Base-by-base conservation (phyloP, 2,113 vertebrate species). In the Poeciliopsis prolifica region DNA sequence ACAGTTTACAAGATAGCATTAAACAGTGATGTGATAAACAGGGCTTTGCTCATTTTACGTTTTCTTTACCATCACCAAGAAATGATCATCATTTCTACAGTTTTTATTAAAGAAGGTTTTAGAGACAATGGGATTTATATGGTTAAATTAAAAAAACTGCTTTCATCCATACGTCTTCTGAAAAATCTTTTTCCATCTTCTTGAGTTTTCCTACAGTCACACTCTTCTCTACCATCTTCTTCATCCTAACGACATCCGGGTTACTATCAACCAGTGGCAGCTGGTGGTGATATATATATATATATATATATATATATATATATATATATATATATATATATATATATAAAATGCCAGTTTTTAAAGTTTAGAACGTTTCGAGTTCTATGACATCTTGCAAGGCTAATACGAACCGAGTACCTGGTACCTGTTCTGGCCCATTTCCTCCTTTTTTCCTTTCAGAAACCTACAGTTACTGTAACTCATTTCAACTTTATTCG, bases 21-120 rank as follows among this genome's bases (percentile, higher is more conserved):
- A 74, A 80, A 65, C 77, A 74, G 61, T 60, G 61, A 5, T 79
- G 74, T 81, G 64, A 73, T 76, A 75, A 83, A 80, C n/a, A n/a
- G 65, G 68, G 69, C 75, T 31, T n/a, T 66, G 33, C 28, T 75
- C 64, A 79, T 77, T 61, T 82, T 65, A 62, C 6, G 24, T n/a
- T 58, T 33, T 15, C 70, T 26, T 12, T 6, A 29, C 61, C 64
- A 33, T 70, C 19, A 70, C 14, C 19, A 75, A 77, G 61, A 0
- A 75, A 6, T 10, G n/a, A 44, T 68, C 51, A 70, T 69, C 28
- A 26, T 28, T 22, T 28, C 19, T 17, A 72, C 24, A 81, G 22
- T 14, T 0, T 26, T 71, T 35, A 40, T 64, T 22, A 72, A 76
- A 65, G 48, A 8, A 37, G 22, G 64, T 28, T 40, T 51, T 9